Conservation (phyloP, 2,888 invertebrate genomes). For the Mesochorus sp. region DNA sequence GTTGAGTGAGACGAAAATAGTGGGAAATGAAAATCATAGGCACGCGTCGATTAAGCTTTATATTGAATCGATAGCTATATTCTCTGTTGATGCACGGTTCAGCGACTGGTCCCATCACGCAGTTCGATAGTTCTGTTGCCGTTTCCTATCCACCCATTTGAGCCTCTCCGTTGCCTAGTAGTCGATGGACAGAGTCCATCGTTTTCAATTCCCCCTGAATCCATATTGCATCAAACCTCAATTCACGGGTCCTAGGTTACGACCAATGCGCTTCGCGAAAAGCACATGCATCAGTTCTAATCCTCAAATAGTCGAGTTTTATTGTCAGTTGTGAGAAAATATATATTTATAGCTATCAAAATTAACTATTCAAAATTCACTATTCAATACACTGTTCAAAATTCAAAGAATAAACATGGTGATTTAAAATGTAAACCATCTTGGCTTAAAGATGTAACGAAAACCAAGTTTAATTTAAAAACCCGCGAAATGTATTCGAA, state of each 20-base stretch:
- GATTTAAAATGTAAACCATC: too few relatives aligned
- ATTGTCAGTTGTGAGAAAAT: too few relatives aligned
- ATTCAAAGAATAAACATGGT: too few relatives aligned
- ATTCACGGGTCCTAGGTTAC: constrained; percentile 36
- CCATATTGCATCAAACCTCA: constrained; percentile 47
- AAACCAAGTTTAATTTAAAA: too few relatives aligned
- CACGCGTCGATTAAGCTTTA: constrained; percentile 48
- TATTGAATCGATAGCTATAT: constrained; percentile 59
- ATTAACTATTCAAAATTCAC: too few relatives aligned
- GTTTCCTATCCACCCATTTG: neutral
- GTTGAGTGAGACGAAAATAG: neutral
- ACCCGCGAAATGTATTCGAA: too few relatives aligned
- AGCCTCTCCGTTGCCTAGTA: neutral
- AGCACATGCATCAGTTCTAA: neutral
- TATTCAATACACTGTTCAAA: too few relatives aligned
- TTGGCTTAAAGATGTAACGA: too few relatives aligned
- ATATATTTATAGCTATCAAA: too few relatives aligned
- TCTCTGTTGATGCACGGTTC: constrained; percentile 56
- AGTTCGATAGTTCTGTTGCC: constrained; percentile 57
- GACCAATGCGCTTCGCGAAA: constrained; percentile 13
- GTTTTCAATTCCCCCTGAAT: constrained; percentile 26
- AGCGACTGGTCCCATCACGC: constrained; percentile 22
- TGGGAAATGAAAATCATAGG: neutral
- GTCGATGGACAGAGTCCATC: constrained; percentile 13
- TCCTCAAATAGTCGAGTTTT: too few relatives aligned